Percentiles rank a stretch among this genome's conserved stretches.
phyloP scores from a whole-genome alignment of 2,888 invertebrate species.

The Adelognathus sp. region DNA sequence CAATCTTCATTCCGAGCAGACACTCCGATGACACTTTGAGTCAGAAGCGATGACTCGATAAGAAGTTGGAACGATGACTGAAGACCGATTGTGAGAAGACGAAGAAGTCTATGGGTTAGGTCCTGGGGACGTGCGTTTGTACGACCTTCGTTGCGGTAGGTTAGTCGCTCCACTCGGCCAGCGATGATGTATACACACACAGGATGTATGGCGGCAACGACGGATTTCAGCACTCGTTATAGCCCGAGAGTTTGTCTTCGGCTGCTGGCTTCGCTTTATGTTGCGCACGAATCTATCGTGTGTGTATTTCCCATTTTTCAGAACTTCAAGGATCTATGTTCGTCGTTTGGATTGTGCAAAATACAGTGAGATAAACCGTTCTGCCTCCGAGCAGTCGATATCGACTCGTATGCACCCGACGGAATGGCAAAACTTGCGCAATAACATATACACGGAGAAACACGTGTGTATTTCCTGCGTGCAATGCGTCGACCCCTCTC shows the following conservation, averaged over 20 bases:
- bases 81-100: background rate
- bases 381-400: too few species aligned
- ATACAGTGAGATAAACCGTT: too few species aligned
- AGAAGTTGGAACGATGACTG: slow-evolving; percentile 5
- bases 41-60: background rate
- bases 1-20: background rate
- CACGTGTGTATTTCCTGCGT: slow-evolving; percentile 13
- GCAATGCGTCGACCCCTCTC: slow-evolving; percentile 12
- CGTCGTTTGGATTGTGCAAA: too few species aligned
- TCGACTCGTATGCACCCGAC: slow-evolving; percentile 47
- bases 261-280: slow-evolving; percentile 36
- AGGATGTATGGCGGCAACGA: slow-evolving; percentile 2
- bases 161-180: slow-evolving; percentile 27
- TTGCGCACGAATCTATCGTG: slow-evolving; percentile 37
- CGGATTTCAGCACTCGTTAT: slow-evolving; percentile 33
- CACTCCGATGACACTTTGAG: background rate
- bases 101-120: background rate
- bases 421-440: slow-evolving; percentile 45
- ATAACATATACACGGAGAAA: background rate
- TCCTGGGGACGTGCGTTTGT: slow-evolving; percentile 11
- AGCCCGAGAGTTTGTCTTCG: slow-evolving; percentile 17
- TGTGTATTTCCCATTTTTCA: too few species aligned
- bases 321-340: too few species aligned
- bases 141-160: slow-evolving; percentile 44
- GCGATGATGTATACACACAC: background rate